Evolutionary conservation across 2,797 vertebrate species (phyloP).

Genomic region (Clarias fuscus): DNA sequence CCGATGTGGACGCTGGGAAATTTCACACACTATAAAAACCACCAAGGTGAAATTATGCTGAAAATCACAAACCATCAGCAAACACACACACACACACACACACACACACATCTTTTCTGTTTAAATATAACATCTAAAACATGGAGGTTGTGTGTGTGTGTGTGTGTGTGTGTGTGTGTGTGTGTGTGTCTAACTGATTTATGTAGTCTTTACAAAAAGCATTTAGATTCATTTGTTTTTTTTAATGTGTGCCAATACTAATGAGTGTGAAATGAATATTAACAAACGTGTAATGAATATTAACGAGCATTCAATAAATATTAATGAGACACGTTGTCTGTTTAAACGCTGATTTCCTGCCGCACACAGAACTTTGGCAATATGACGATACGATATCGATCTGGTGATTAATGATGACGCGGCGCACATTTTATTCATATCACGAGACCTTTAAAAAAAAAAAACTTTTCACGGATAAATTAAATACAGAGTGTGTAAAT

Average conservation of each 20-base stretch:
- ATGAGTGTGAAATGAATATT: no score
- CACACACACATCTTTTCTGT: background rate
- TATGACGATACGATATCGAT: no score
- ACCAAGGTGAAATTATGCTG: background rate
- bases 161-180: no score
- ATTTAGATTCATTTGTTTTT: background rate
- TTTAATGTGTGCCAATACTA: background rate
- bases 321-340: background rate
- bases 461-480: no score
- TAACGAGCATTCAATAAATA: background rate
- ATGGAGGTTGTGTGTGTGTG: no score
- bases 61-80: background rate
- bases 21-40: background rate
- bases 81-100: background rate
- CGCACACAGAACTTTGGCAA: background rate
- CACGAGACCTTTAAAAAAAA: no score
- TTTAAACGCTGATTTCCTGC: background rate
- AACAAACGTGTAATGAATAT: background rate
- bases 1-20: background rate
- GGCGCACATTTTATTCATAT: no score
- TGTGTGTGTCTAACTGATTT: no score
- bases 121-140: no score
- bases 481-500: no score
- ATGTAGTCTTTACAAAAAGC: background rate
- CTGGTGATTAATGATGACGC: no score